Base-by-base conservation (phyloP, 2,888 invertebrate species). In the Ypsolopha scabrella region DNA sequence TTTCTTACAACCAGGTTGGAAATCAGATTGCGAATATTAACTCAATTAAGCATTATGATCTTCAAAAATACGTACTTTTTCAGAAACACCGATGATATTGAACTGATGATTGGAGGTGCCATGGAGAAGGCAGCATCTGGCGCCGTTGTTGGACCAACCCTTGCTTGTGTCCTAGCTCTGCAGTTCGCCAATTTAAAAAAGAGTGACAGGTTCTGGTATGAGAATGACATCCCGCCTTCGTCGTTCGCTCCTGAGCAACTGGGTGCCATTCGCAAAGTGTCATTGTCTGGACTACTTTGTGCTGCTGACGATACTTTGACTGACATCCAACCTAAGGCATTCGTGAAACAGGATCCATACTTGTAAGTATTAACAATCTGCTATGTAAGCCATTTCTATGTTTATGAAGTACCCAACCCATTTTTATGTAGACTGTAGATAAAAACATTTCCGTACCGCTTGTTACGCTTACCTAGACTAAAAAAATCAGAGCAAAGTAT, bases 201-300 rank as follows among this genome's bases (percentile, higher is more conserved):
- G 62, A 94, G 96, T 51, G 98, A 98, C 83, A 87, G 87, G 87
- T 97, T 96, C 72, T 98, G 97, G 96, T 97, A 96, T 67, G 97
- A 98, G 75, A 97, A 97, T 69, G 96, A 97, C 67, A 88, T 96
- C 46, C 96, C 96, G 0, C 96, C 96, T 0, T 95, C 95, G 11
- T 93, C 95, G 0, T 88, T 96, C 56, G 89, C 88, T 0, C 87
- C 90, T 54, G 92, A 92, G 48, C 96, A 96, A 69, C 81, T 97
- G 8, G 90, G 90, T 52, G 95, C 95, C 58, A 90, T 97, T 48
- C 89, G 94, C 47, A 94, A 93, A 65, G 92, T 93, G 0, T 91
- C 94, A 0, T 75, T 96, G 0, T 91, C 95, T 0, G 93, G 94
- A 1, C 78, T 96, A 6, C 78, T 97, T 7, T 97, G 97, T 64